These are phyloP conservation scores for Heliconius hewitsoni DNA, from an alignment of 1,140 invertebrate species.

Conservation along the genomic window DNA sequence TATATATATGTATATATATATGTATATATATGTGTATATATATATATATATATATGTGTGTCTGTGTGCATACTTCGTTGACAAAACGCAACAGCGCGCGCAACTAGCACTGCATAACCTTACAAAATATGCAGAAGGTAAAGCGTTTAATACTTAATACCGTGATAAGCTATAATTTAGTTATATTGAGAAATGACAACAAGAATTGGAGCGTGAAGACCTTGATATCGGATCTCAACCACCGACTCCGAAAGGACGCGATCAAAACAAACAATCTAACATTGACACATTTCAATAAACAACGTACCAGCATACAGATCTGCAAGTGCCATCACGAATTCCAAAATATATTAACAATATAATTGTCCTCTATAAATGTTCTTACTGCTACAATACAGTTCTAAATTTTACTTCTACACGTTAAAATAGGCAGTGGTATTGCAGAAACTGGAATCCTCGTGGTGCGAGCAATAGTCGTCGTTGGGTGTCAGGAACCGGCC, in stretches of 20 bases:
- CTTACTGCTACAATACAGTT: constrained; percentile 54
- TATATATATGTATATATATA: too few species aligned
- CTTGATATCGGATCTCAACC: constrained; percentile 53
- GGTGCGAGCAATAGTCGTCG: constrained; percentile 71
- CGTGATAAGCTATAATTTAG: constrained; percentile 10
- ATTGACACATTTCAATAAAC: constrained; percentile 42
- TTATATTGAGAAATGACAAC: constrained; percentile 20
- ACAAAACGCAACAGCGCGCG: neutral
- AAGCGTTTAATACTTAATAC: neutral
- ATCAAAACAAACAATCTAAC: constrained; percentile 42
- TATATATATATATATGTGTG: too few species aligned
- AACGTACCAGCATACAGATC: constrained; percentile 76
- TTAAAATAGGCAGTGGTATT: constrained; percentile 71
- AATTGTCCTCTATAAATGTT: constrained; percentile 54
- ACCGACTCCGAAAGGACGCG: constrained; percentile 42
- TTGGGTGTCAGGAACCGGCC: constrained; percentile 46
- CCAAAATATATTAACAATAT: constrained; percentile 50
- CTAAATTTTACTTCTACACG: constrained; percentile 59
- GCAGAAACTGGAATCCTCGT: constrained; percentile 66
- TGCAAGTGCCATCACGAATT: constrained; percentile 72
- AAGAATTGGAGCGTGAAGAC: constrained; percentile 57
- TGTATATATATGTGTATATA: too few species aligned
- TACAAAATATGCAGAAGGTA: constrained; percentile 14
- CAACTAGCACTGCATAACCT: neutral
- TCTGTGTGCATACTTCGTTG: neutral